Evolutionary conservation across 1,140 invertebrate species (phyloP), one percentile per base, ranked within the genome.

Genomic region (Formica selysi): DNA sequence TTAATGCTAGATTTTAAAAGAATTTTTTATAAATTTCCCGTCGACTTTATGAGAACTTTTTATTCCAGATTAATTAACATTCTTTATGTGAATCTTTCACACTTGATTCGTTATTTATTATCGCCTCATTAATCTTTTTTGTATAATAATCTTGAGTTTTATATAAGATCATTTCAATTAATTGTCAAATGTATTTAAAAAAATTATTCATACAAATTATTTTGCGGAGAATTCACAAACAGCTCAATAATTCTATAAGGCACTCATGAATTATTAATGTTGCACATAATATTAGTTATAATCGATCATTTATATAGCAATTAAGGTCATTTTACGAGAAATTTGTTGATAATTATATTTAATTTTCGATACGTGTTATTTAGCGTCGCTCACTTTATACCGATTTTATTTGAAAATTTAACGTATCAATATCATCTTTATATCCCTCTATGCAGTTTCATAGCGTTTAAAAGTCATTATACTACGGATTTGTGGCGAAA

Each of bases 401-500:
- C 6, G 22, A 65, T 22, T 78, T 78, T 29, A 22, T 19, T 22
- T 36, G 16, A 7, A 11, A 67, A 79, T 22, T 48, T 79, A 26
- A n/a, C 4, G 16, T 51, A 78, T 64, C 76, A 51, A 51, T 51
- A 67, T 79, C 61, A 61, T 38, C 61, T 22, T 67, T 11, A 64
- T 32, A 54, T 67, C 7, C 5, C 32, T 51, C 44, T 36, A 11
- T 44, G 29, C 44, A 84, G 5, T 84, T 87, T 26, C 62, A 38
- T 54, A 36, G n/a, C 61, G 29, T 29, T 81, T 68, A 51, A 65
- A n/a, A 11, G 41, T 83, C 73, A 85, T 87, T 87, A 89, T 86
- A 76, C 74, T 36, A 70, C 74, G 57, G 51, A 88, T 85, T 64
- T 62, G 38, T 44, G 67, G 74, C 29, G 44, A 81, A 86, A 87